phyloP scores from a whole-genome alignment of 2,888 invertebrate species.

The Archaeoteleia sp. region DNA sequence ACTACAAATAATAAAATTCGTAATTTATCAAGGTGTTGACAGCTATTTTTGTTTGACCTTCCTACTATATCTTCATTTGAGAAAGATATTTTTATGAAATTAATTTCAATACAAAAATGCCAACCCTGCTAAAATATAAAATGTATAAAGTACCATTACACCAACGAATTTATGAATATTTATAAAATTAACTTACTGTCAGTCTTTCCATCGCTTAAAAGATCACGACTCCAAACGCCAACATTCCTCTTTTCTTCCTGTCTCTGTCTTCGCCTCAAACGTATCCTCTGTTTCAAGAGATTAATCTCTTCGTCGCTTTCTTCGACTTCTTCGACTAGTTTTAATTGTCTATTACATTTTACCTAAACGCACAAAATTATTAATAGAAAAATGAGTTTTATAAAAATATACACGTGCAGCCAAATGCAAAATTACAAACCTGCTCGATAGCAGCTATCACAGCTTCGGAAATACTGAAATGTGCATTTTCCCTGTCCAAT shows the following conservation, averaged over 20 bases:
- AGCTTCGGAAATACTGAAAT: slow-evolving; percentile 89
- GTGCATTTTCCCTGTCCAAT: slow-evolving; percentile 89
- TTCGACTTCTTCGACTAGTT: slow-evolving; percentile 76
- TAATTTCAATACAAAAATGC: too few species aligned
- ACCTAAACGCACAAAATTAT: too few species aligned
- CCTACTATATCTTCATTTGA: too few species aligned
- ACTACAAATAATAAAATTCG: too few species aligned
- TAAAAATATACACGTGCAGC: background rate
- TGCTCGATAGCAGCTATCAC: slow-evolving; percentile 89
- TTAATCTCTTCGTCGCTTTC: slow-evolving; percentile 82
- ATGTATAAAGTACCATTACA: too few species aligned
- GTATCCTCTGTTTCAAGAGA: slow-evolving; percentile 79
- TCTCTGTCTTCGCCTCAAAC: slow-evolving; percentile 77
- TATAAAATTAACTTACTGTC: slow-evolving; percentile 73
- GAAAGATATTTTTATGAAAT: too few species aligned
- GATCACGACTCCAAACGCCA: slow-evolving; percentile 62
- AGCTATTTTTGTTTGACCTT: too few species aligned
- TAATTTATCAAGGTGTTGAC: too few species aligned
- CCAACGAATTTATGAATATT: too few species aligned
- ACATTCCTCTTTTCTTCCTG: slow-evolving; percentile 73
- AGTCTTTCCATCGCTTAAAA: slow-evolving; percentile 75
- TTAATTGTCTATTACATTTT: slow-evolving; percentile 78
- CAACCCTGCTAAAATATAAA: too few species aligned
- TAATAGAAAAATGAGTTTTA: background rate
- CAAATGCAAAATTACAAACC: slow-evolving; percentile 56